phyloP scores from a whole-genome alignment of 2,888 invertebrate genomes.

The Uloborus plumipes region DNA sequence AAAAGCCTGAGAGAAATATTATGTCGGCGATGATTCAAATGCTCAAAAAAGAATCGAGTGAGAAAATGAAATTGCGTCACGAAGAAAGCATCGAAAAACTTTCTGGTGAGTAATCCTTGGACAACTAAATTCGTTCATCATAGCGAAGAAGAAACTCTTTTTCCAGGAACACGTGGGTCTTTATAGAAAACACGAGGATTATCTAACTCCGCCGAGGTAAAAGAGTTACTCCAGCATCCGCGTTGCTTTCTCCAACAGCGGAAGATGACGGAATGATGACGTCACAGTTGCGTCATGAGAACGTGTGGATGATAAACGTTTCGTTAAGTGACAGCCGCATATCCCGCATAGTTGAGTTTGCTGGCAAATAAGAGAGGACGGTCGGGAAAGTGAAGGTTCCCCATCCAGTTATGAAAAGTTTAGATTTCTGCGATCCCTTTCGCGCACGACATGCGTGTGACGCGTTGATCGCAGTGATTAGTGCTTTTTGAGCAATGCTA shows the following conservation, averaged over 20 bases:
- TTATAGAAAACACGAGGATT: constrained; percentile 20
- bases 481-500: no score
- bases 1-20: no score
- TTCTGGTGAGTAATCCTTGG: constrained; percentile 35
- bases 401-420: no score
- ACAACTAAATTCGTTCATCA: constrained; percentile 43
- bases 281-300: constrained; percentile 48
- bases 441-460: no score
- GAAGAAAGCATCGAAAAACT: background rate
- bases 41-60: no score
- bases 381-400: no score
- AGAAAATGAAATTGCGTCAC: background rate
- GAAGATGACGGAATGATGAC: constrained; percentile 46
- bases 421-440: no score
- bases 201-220: constrained; percentile 15
- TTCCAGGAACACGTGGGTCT: constrained; percentile 53
- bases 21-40: no score
- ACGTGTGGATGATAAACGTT: constrained; percentile 40
- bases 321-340: constrained; percentile 25
- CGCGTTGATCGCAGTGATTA: no score
- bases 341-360: background rate
- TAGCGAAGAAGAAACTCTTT: background rate
- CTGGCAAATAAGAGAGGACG: no score
- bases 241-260: constrained; percentile 5
- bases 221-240: constrained; percentile 26